These are phyloP conservation scores for Meloe dianella DNA, from an alignment of 2,888 invertebrate genomes.

Conservation along the genomic window DNA sequence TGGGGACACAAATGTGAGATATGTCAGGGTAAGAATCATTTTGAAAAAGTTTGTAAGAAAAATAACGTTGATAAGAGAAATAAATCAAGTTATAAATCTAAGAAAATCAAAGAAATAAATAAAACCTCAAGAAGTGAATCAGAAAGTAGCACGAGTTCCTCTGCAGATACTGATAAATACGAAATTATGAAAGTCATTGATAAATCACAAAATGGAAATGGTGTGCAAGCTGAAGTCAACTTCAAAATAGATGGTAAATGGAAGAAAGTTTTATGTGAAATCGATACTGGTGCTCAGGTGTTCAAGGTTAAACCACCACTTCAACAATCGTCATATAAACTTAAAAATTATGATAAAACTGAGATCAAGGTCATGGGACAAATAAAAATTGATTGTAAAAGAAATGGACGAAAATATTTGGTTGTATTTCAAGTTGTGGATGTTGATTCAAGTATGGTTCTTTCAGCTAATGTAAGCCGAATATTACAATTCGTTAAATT, in stretches of 20 bases:
- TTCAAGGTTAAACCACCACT: neutral
- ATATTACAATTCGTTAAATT: conserved; percentile 8
- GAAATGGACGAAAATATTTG: neutral
- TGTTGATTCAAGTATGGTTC: neutral
- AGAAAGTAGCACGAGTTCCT: no score
- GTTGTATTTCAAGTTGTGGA: conserved; percentile 10
- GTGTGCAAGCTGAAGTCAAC: neutral
- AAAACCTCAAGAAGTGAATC: no score
- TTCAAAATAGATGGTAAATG: conserved; percentile 2
- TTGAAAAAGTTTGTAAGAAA: no score
- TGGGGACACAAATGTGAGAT: no score
- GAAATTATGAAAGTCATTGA: no score
- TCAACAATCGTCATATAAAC: neutral
- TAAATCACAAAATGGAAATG: no score
- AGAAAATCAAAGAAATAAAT: no score
- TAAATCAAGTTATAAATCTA: no score
- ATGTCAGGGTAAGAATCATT: no score
- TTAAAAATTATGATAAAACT: conserved; percentile 1
- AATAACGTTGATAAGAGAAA: no score
- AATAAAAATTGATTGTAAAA: neutral
- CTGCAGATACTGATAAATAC: no score
- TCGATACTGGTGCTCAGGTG: conserved; percentile 11
- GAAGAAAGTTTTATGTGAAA: conserved; percentile 3
- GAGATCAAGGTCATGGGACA: conserved; percentile 4
- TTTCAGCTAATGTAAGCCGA: neutral